Evolutionary conservation across 2,797 vertebrate genomes (phyloP), one percentile per base, ranked within the genome.

Genomic region (Trematomus bernacchii): DNA sequence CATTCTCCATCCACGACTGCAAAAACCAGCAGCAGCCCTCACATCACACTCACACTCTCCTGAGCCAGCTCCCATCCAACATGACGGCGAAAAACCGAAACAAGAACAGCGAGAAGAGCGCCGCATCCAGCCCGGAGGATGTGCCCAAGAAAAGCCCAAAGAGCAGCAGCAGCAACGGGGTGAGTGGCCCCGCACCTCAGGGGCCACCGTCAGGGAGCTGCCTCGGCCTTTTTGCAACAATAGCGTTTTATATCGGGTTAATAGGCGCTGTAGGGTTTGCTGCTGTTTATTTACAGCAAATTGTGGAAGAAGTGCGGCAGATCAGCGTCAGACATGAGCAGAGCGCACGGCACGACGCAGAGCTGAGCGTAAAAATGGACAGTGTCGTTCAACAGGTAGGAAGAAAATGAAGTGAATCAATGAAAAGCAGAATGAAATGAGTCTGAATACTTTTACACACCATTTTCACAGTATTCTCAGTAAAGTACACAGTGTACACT

Each of bases 361-460:
- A 89, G 44, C 69, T 95, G 79, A 46, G 80, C 62, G 27, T 19
- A 0, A 90, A 87, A 81, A 84, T 95, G 87, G 91, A 94, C 30
- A 73, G 60, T 6, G 87, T 93, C n/a, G 80, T 85, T 19, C 93
- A 93, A 69, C 93, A 96, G 95, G 95, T 96, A 84, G 27, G 93
- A 11, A 6, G 13, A 55, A 47, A 57, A 50, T 0, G 33, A 51
- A 3, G 0, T 1, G 51, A 53, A 21, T 62, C 64, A 86, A 53
- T 62, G 52, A 4, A 30, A 43, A 37, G 21, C 33, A 64, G 4
- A 0, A 7, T 0, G 10, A 27, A 66, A 3, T 0, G 3, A 12
- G 8, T 27, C n/a, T 33, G 0, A n/a, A 27, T 21, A 30, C 12
- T 8, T 18, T 30, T 2, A 13, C 3, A 6, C 42, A 23, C 33